Percentiles rank a stretch among this genome's conserved stretches.
Conservation (phyloP, 2,888 invertebrate species). For the Tachystola acroxantha region DNA sequence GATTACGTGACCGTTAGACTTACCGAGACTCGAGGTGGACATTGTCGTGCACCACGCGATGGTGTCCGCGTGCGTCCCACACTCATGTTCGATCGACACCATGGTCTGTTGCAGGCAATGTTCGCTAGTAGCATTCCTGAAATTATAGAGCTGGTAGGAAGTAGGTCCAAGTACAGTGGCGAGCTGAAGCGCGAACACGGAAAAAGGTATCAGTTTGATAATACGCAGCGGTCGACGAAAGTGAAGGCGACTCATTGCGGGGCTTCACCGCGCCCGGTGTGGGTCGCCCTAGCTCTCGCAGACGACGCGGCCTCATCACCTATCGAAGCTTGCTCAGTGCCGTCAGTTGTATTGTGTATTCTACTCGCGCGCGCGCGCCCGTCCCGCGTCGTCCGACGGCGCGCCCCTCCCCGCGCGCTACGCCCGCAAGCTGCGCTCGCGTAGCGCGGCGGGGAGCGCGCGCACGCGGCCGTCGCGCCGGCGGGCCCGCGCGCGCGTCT, state of each 20-base stretch:
- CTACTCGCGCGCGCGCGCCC: constrained; percentile 69
- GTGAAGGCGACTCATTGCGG: constrained; percentile 64
- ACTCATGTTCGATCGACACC: constrained; percentile 68
- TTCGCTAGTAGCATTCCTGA: constrained; percentile 99
- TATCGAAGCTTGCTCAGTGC: constrained; percentile 77
- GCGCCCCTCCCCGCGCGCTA: constrained; percentile 24
- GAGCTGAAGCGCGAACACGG: constrained; percentile 99
- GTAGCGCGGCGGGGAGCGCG: constrained; percentile 38
- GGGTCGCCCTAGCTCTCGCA: constrained; percentile 65
- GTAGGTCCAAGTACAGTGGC: constrained; percentile 99
- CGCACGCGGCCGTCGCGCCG: constrained; percentile 31
- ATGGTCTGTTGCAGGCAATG: constrained; percentile 95
- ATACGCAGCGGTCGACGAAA: constrained; percentile 62
- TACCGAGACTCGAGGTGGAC: constrained; percentile 69
- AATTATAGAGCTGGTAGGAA: constrained; percentile 99
- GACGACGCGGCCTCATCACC: constrained; percentile 65
- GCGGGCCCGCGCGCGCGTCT: constrained; percentile 61
- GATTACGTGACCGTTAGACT: constrained; percentile 63
- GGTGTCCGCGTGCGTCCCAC: constrained; percentile 60
- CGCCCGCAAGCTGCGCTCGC: constrained; percentile 28
- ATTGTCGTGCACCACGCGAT: constrained; percentile 76
- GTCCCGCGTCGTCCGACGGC: constrained; percentile 32
- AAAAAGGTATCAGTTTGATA: constrained; percentile 91
- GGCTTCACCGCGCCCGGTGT: constrained; percentile 42
- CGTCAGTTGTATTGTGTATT: constrained; percentile 79